A percentile compares a stretch with the other conserved stretches of the same genome.
Conservation (phyloP, 1,140 invertebrate species). For the Pseudomyrmex sp. region DNA sequence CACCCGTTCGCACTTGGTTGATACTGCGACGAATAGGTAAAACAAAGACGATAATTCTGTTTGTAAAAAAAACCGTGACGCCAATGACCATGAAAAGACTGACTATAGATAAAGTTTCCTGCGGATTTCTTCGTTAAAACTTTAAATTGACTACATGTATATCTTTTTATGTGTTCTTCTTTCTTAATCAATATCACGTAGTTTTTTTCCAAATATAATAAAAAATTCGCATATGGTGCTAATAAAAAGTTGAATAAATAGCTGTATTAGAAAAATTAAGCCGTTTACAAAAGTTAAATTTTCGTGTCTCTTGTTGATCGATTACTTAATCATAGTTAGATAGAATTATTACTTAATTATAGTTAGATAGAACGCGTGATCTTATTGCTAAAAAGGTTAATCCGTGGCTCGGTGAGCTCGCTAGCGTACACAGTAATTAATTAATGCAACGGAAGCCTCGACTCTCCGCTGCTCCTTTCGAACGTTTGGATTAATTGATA, state of each 20-base stretch:
- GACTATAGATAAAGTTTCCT: slow-evolving; percentile 6
- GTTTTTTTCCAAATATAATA: not conserved
- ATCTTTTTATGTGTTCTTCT: not conserved
- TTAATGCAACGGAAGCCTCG: slow-evolving; percentile 23
- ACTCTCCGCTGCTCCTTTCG: slow-evolving; percentile 4
- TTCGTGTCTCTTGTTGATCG: not conserved
- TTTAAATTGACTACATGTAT: not conserved
- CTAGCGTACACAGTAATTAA: slow-evolving; percentile 16
- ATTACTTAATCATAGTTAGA: slow-evolving; percentile 4
- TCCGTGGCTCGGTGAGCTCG: not conserved
- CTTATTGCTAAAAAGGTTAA: slow-evolving; percentile 13
- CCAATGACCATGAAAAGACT: not conserved
- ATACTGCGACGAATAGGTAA: slow-evolving; percentile 35
- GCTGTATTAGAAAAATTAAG: not conserved
- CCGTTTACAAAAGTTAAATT: not conserved
- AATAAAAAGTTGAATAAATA: not conserved
- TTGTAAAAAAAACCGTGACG: not conserved
- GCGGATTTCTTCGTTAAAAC: not conserved
- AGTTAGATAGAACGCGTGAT: slow-evolving; percentile 9
- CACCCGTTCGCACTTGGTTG: not conserved
- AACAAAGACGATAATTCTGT: slow-evolving; percentile 50
- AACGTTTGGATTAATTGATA: slow-evolving; percentile 59
- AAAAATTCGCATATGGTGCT: not conserved
- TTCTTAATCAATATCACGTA: too few species aligned
- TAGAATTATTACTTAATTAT: not conserved